Percentiles rank a stretch among this genome's conserved stretches.
Conservation (phyloP, 1,140 invertebrate genomes). For the Atta cephalotes region DNA sequence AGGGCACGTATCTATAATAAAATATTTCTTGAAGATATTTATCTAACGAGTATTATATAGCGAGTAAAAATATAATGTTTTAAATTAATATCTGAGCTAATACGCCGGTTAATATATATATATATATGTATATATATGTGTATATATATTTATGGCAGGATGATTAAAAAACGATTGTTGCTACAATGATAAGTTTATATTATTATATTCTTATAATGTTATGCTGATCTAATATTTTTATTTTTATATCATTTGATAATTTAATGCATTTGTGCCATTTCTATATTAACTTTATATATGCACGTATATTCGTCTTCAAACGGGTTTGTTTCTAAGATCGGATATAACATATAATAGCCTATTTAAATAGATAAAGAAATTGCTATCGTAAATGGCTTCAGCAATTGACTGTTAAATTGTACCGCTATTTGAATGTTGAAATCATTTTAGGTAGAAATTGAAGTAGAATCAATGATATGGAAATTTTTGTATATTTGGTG, state of each 20-base stretch:
- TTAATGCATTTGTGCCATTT: not conserved
- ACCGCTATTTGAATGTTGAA: not conserved
- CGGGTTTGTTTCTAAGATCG: not conserved
- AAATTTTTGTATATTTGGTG: not conserved
- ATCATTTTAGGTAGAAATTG: not conserved
- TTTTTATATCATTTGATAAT: slow-evolving; percentile 11
- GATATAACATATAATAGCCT: not conserved
- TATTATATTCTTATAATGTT: slow-evolving; percentile 16
- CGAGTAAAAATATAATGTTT: not conserved
- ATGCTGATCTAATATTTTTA: not conserved
- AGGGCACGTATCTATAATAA: not conserved
- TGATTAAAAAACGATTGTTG: not conserved
- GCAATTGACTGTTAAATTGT: not conserved
- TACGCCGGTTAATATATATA: not conserved
- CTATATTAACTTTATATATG: not conserved
- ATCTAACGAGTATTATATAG: not conserved
- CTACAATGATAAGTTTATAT: not conserved
- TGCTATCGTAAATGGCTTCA: not conserved
- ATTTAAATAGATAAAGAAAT: slow-evolving; percentile 10
- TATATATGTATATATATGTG: no score
- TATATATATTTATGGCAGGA: not conserved
- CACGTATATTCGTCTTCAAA: not conserved
- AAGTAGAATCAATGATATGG: no score
- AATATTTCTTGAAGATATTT: slow-evolving; percentile 6
- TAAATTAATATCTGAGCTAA: not conserved